Evolutionary conservation across 2,113 vertebrate genomes (phyloP), one percentile per base, ranked within the genome.

Genomic region (Dicentrarchus labrax): DNA sequence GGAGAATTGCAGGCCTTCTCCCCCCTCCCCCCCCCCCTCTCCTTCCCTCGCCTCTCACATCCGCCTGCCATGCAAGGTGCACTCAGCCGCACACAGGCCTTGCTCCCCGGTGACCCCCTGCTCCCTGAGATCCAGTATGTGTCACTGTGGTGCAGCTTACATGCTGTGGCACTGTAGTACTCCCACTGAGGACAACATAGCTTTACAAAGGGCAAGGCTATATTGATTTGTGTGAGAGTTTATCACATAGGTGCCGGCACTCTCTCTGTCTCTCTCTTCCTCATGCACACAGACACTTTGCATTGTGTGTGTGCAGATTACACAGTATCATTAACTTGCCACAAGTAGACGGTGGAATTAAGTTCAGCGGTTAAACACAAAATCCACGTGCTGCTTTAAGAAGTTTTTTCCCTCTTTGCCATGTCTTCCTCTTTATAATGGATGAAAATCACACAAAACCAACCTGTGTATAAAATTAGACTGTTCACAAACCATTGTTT

Each of bases 211-310:
- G 87, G 86, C 86, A 88, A 85, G 79, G 82, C 82, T 82, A 84
- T 92, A 94, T 94, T 93, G 93, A 94, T 94, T 93, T 89, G 93
- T 90, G 92, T 93, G 92, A 92, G 92, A 94, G 89, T 91, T 92
- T 86, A 89, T 82, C 80, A 59, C 75, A 84, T 47, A 59, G 77
- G 77, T 80, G 80, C 41, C 64, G 4, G 65, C 47, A 7, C 61
- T 30, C 65, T 41, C 62, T 38, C 39, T 1, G 30, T n/a, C 53
- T 69, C 65, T 47, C 47, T 17, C 50, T 19, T 61, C 36, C 65
- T 65, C 70, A 15, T 22, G 12, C 75, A 50, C 69, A 80, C 69
- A 80, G 72, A n/a, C 21, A 30, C 30, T 30, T 30, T 30, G 30
- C 30, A 30, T 30, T 12, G 48, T 76, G 57, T 51, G 39, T 75